These are phyloP conservation scores for Gymnorhina tibicen DNA, from an alignment of 2,113 vertebrate species.

Conservation along the genomic window DNA sequence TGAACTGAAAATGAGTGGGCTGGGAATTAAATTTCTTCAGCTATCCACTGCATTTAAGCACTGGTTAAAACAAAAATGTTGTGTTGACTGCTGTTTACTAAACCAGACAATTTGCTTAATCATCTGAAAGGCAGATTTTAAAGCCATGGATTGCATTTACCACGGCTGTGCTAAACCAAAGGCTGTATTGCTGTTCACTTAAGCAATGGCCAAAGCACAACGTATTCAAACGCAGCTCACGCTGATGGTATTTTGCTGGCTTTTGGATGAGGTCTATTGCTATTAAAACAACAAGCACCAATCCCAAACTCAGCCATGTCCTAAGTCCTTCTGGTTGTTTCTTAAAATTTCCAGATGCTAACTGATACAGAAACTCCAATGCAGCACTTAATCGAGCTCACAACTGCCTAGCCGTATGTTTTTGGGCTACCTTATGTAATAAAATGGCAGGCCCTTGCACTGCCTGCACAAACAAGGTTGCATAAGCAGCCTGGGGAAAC, in stretches of 20 bases:
- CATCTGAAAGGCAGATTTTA: background rate
- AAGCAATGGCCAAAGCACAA: background rate
- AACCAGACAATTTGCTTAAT: background rate
- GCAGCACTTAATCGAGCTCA: background rate
- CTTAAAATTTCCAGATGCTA: background rate
- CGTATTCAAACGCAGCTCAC: background rate
- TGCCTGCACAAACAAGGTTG: background rate
- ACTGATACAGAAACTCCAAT: background rate
- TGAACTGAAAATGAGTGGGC: background rate
- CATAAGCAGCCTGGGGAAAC: slow-evolving; percentile 44
- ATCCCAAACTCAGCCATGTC: background rate
- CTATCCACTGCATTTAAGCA: background rate
- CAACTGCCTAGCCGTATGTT: background rate
- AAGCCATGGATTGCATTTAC: background rate
- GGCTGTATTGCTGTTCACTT: background rate
- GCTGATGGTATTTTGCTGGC: background rate
- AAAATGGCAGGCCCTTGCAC: slow-evolving; percentile 19
- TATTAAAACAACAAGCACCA: background rate
- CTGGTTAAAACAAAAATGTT: background rate
- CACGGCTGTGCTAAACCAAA: background rate
- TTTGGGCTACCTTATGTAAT: slow-evolving; percentile 42
- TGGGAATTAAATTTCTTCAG: background rate
- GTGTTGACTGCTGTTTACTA: background rate
- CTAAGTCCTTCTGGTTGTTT: background rate
- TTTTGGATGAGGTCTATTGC: background rate